Evolutionary conservation across 2,888 invertebrate genomes (phyloP).

Genomic region (Clostera curtula): DNA sequence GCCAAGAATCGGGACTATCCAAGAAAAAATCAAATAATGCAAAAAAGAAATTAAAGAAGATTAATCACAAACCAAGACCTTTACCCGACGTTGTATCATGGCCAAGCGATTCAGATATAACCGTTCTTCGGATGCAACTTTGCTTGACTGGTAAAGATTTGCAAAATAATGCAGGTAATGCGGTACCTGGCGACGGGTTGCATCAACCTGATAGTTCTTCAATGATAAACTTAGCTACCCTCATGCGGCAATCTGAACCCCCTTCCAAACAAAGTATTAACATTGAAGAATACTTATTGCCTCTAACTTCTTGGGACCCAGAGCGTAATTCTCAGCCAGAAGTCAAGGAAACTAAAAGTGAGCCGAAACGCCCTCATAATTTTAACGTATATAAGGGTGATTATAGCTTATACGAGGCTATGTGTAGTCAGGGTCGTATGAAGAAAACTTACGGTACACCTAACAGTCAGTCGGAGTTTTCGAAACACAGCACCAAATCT

Average conservation of each 20-base stretch:
- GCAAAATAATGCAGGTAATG: slow-evolving; percentile 58
- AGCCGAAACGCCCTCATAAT: slow-evolving; percentile 14
- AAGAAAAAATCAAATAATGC: slow-evolving; percentile 27
- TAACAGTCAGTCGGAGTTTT: slow-evolving; percentile 30
- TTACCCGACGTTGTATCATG: slow-evolving; percentile 55
- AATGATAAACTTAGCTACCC: slow-evolving; percentile 74
- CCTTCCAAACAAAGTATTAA: slow-evolving; percentile 49
- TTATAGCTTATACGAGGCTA: slow-evolving; percentile 14
- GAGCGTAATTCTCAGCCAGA: slow-evolving; percentile 25
- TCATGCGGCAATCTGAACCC: slow-evolving; percentile 56
- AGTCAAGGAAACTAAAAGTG: slow-evolving; percentile 20
- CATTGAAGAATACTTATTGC: slow-evolving; percentile 68
- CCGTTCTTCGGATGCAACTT: slow-evolving; percentile 70
- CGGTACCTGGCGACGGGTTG: slow-evolving; percentile 71
- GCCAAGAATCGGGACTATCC: slow-evolving; percentile 47
- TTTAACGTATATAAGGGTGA: slow-evolving; percentile 10
- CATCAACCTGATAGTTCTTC: slow-evolving; percentile 74
- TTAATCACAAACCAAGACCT: slow-evolving; percentile 33
- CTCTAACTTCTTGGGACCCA: slow-evolving; percentile 75
- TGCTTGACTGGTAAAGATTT: slow-evolving; percentile 42
- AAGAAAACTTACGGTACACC: slow-evolving; percentile 21
- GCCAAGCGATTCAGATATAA: slow-evolving; percentile 77
- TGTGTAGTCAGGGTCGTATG: slow-evolving; percentile 21
- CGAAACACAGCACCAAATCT: slow-evolving; percentile 37
- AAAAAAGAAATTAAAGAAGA: slow-evolving; percentile 41